Percentiles rank a stretch among this genome's conserved stretches.
Conservation (phyloP, 2,113 vertebrate species). For the Philantomba maxwellii region DNA sequence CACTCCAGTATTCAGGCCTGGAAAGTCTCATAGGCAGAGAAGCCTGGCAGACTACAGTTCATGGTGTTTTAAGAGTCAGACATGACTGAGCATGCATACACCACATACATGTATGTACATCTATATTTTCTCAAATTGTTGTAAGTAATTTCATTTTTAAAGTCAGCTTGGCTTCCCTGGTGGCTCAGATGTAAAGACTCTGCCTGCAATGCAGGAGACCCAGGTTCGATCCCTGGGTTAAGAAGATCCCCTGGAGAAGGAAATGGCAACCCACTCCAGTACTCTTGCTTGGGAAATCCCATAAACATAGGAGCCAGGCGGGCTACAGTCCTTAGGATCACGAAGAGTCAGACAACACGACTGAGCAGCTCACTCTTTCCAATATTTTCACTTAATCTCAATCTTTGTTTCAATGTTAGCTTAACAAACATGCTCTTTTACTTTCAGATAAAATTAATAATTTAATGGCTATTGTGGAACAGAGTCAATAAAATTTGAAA, state of each 20-base stretch:
- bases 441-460: neutral
- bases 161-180: neutral
- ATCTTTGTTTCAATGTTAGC: neutral
- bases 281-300: neutral
- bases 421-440: neutral
- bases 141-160: neutral
- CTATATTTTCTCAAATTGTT: neutral
- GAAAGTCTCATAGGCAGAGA: neutral
- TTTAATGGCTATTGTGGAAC: neutral
- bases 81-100: neutral
- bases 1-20: neutral
- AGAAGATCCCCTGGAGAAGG: neutral
- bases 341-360: neutral
- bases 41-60: fast-evolving
- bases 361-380: neutral
- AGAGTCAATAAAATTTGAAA: neutral
- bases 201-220: neutral
- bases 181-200: neutral
- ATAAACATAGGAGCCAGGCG: fast-evolving
- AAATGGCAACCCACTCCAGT: neutral
- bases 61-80: neutral
- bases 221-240: fast-evolving
- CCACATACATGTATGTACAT: neutral
- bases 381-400: neutral
- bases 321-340: neutral